phyloP scores from a whole-genome alignment of 2,113 vertebrate species.

The Campylomormyrus numenius region DNA sequence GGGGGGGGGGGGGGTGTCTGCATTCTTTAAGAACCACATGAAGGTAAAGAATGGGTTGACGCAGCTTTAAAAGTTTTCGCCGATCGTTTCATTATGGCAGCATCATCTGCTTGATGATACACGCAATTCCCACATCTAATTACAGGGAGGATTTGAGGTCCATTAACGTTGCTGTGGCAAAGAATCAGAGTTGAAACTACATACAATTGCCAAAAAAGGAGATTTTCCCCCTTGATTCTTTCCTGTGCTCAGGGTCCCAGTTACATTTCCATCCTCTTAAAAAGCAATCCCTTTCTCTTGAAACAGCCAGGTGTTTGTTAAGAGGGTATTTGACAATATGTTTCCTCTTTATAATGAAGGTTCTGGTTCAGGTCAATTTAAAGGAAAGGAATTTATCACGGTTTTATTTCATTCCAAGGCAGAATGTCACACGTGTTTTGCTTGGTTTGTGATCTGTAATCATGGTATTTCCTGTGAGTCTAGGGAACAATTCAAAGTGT shows the following conservation, averaged over 20 bases:
- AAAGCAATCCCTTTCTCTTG: conserved; percentile 71
- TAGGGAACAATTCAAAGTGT: conserved; percentile 64
- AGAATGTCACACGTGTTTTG: conserved; percentile 63
- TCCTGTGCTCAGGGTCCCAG: conserved; percentile 63
- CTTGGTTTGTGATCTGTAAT: conserved; percentile 73
- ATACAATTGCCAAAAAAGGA: conserved; percentile 72
- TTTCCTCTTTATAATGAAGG: conserved; percentile 70
- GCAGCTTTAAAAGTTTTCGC: conserved; percentile 77
- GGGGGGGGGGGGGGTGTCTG: conserved; percentile 47
- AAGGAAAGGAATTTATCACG: conserved; percentile 59
- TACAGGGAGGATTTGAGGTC: conserved; percentile 99
- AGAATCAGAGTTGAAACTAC: conserved; percentile 86
- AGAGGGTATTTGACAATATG: conserved; percentile 73
- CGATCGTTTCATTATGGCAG: conserved; percentile 88
- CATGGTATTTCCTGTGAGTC: conserved; percentile 70
- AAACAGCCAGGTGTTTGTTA: conserved; percentile 71
- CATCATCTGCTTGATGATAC: conserved; percentile 99
- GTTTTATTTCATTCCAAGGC: conserved; percentile 62
- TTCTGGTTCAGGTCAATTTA: conserved; percentile 65
- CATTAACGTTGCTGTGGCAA: conserved; percentile 93
- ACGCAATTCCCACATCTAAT: conserved; percentile 99
- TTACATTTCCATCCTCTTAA: conserved; percentile 49
- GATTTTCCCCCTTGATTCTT: conserved; percentile 49
- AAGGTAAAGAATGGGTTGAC: conserved; percentile 71
- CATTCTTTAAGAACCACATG: conserved; percentile 60